Evolutionary conservation across 2,113 vertebrate species (phyloP).

Genomic region (Limanda limanda): DNA sequence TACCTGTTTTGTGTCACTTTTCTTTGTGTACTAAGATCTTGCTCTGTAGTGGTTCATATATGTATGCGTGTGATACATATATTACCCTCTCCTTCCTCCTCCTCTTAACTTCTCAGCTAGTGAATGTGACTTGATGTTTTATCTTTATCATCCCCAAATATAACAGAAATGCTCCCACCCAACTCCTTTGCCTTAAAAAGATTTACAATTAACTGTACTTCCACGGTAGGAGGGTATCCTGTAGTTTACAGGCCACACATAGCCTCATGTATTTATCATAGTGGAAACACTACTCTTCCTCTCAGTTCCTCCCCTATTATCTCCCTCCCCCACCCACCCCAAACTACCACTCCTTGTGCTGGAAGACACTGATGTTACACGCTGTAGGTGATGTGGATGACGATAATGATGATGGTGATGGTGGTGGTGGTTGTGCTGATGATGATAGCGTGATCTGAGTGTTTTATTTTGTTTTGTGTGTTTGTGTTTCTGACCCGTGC

Average conservation of each 20-base stretch:
- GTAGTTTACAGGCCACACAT: conserved; percentile 61
- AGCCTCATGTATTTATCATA: conserved; percentile 52
- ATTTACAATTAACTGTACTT: conserved; percentile 37
- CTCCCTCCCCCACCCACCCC: conserved; percentile 15
- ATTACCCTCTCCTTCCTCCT: conserved; percentile 73
- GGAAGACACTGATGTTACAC: conserved; percentile 80
- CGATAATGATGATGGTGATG: conserved; percentile 62
- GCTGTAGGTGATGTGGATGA: conserved; percentile 78
- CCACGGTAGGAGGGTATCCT: conserved; percentile 41
- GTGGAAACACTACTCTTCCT: conserved; percentile 48
- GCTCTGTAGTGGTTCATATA: conserved; percentile 80
- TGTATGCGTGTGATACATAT: conserved; percentile 84
- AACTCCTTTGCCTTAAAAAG: conserved; percentile 38
- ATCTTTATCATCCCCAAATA: conserved; percentile 31
- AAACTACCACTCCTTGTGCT: conserved; percentile 67
- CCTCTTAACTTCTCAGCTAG: conserved; percentile 65
- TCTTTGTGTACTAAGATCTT: conserved; percentile 78
- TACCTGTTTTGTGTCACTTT: conserved; percentile 79
- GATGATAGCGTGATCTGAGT: conserved; percentile 77
- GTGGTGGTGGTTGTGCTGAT: conserved; percentile 77
- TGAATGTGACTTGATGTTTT: conserved; percentile 70
- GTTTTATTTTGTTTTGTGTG: conserved; percentile 60
- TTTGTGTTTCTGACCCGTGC: conserved; percentile 77
- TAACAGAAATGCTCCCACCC: conserved; percentile 42
- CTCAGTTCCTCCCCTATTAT: conserved; percentile 48